Percentiles rank a stretch among this genome's conserved stretches.
Evolutionary conservation across 2,113 vertebrate species (phyloP).

Genomic region (Megaceryle maxima): DNA sequence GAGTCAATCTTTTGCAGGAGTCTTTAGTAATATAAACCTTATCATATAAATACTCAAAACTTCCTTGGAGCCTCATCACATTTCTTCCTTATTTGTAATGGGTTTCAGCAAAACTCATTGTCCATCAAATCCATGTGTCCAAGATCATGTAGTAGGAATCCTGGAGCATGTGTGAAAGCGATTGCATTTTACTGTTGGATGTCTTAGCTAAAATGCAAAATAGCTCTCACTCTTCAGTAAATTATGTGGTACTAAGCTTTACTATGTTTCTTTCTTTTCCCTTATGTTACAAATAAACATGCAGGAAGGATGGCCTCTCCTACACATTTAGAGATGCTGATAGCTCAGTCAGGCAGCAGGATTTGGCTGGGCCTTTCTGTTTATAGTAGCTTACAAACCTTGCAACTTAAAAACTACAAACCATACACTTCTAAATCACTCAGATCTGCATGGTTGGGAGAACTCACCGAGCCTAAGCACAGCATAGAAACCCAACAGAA

Average conservation of each 20-base stretch:
- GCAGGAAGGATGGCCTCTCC: conserved; percentile 22
- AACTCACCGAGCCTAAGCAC: neutral
- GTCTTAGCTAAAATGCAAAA: conserved; percentile 49
- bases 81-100: conserved; percentile 40
- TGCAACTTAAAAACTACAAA: conserved; percentile 34
- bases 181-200: conserved; percentile 30
- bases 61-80: neutral
- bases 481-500: neutral
- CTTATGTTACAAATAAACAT: conserved; percentile 3
- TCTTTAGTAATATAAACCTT: neutral
- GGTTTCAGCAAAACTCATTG: conserved; percentile 6
- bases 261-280: conserved; percentile 11
- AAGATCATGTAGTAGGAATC: conserved; percentile 7
- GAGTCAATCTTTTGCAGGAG: neutral
- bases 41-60: neutral
- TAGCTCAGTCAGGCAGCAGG: conserved; percentile 8
- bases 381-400: conserved; percentile 48
- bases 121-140: conserved; percentile 44
- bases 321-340: conserved; percentile 39
- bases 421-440: neutral
- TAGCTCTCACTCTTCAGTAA: conserved; percentile 13
- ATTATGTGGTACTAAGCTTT: conserved; percentile 24
- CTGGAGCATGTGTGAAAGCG: neutral
- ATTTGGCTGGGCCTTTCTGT: conserved; percentile 19
- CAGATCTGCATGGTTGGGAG: neutral